Evolutionary conservation across 2,888 invertebrate species (phyloP).

Genomic region (Eumerus sabulonum): DNA sequence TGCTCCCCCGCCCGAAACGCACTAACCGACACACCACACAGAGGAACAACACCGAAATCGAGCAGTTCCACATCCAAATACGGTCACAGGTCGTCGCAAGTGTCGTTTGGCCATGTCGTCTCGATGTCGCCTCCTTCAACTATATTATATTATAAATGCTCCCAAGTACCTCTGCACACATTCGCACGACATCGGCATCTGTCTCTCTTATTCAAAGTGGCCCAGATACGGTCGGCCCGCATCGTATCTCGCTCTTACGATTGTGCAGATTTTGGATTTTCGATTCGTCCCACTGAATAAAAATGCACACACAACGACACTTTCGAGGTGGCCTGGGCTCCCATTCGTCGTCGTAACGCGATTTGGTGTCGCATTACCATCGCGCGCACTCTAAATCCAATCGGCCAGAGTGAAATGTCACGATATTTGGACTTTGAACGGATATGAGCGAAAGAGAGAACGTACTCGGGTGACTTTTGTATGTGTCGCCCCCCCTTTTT

Average conservation of each 20-base stretch:
- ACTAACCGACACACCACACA: constrained; percentile 19
- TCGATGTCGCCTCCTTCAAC: constrained; percentile 45
- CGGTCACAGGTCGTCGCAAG: constrained; percentile 44
- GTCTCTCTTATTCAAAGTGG: background rate
- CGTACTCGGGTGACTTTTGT: constrained; percentile 43
- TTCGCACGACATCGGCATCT: constrained; percentile 7
- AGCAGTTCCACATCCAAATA: constrained; percentile 31
- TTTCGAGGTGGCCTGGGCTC: constrained; percentile 64
- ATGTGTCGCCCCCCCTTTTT: constrained; percentile 51
- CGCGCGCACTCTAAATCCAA: constrained; percentile 59
- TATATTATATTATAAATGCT: constrained; percentile 29
- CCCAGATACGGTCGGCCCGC: background rate
- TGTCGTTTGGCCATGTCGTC: constrained; percentile 27
- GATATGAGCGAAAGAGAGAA: constrained; percentile 32
- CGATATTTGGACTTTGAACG: too few relatives aligned
- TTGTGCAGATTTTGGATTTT: constrained; percentile 52
- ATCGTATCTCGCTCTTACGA: constrained; percentile 26
- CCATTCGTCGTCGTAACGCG: constrained; percentile 62
- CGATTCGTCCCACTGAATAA: constrained; percentile 58
- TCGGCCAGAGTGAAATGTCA: constrained; percentile 14
- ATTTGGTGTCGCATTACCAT: constrained; percentile 64
- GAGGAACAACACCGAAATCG: background rate
- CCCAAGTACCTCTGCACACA: constrained; percentile 31
- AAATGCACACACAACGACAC: constrained; percentile 61
- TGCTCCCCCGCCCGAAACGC: constrained; percentile 28